These are phyloP conservation scores for Diphyllodes magnificus DNA, from an alignment of 2,113 vertebrate species.

Conservation along the genomic window DNA sequence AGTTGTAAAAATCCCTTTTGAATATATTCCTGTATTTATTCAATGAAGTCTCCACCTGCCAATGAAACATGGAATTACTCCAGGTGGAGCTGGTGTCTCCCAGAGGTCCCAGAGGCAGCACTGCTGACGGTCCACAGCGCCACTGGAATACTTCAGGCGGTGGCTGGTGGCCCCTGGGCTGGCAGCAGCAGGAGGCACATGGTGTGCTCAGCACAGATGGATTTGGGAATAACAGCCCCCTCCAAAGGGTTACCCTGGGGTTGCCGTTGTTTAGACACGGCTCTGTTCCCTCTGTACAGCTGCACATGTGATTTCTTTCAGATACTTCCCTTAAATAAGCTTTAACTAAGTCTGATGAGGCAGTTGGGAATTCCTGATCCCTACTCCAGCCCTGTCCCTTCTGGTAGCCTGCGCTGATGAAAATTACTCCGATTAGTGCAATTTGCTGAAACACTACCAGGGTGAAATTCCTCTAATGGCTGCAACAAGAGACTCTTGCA, in stretches of 20 bases:
- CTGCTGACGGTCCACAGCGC: background rate
- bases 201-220: background rate
- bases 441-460: conserved; percentile 45
- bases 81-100: background rate
- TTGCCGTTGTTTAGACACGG: background rate
- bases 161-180: background rate
- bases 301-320: background rate
- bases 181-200: background rate
- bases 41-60: background rate
- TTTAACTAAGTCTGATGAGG: conserved; percentile 35
- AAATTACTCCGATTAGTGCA: conserved; percentile 56
- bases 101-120: background rate
- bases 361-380: conserved; percentile 25
- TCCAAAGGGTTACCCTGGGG: background rate
- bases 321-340: conserved; percentile 22
- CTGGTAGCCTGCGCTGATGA: conserved; percentile 51
- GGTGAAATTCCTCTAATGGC: conserved; percentile 6
- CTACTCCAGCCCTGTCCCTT: background rate
- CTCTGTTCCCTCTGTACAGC: background rate
- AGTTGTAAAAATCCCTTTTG: background rate
- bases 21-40: background rate
- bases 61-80: background rate
- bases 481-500: conserved; percentile 5
- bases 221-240: background rate
- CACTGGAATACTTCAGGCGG: background rate